Percentiles rank a stretch among this genome's conserved stretches.
Conservation (phyloP, 2,888 invertebrate species). For the Synergus umbraculus region DNA sequence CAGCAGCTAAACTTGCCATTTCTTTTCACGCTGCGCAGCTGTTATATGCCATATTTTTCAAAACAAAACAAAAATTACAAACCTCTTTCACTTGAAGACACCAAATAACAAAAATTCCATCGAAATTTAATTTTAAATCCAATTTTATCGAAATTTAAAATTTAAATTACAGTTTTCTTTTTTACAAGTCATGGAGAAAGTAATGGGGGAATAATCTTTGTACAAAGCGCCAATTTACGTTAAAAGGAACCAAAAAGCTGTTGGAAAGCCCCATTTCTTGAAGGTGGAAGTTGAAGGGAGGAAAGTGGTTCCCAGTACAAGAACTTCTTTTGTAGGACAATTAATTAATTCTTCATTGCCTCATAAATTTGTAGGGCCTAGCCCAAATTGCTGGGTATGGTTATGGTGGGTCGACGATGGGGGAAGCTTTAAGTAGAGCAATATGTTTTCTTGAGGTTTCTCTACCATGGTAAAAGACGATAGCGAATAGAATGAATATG, state of each 20-base stretch:
- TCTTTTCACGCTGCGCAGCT: constrained; percentile 23
- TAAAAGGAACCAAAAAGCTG: not conserved
- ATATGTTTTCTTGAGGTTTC: constrained; percentile 49
- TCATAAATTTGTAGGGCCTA: constrained; percentile 28
- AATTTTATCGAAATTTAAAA: not conserved
- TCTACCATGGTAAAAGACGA: constrained; percentile 57
- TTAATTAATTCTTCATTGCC: constrained; percentile 35
- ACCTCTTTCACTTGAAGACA: no score
- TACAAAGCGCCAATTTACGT: not conserved
- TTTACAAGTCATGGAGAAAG: not conserved
- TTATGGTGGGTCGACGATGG: constrained; percentile 1
- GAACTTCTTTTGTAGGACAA: constrained; percentile 12
- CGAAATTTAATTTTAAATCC: no score
- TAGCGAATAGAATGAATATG: constrained; percentile 68
- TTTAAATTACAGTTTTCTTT: not conserved
- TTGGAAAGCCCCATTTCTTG: not conserved
- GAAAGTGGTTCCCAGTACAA: not conserved
- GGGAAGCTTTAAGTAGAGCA: constrained; percentile 54
- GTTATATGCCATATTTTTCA: constrained; percentile 7
- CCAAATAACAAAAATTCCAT: no score
- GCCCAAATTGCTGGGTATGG: constrained; percentile 30
- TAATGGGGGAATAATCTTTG: not conserved
- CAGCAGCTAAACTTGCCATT: constrained; percentile 20
- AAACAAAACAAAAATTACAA: not conserved
- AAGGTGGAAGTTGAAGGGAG: not conserved